Base-by-base conservation (phyloP, 1,140 invertebrate species). In the Leptopilina clavipes region DNA sequence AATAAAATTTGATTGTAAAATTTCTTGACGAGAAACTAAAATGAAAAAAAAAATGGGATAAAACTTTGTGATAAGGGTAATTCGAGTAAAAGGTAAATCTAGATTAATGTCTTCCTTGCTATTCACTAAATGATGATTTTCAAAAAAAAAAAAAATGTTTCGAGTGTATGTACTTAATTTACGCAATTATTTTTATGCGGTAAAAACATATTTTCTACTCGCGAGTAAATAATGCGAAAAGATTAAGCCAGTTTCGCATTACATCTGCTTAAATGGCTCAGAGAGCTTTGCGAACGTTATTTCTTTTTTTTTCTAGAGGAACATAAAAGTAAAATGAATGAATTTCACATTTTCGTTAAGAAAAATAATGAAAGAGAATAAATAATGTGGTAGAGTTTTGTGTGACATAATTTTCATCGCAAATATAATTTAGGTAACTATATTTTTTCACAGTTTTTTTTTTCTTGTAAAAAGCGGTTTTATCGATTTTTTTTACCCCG, bases 191-290 rank as follows among this genome's bases (percentile, higher is more conserved):
- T 31, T 65, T 25, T n/a, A 25, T 7, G 12, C 25, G 6, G 25
- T 65, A 40, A 40, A 40, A 40, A 14, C 59, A 31, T 65, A 65
- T 31, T 25, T 65, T 65, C 59, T 22, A n/a, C 19, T 25, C 11
- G 14, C 31, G 56, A n/a, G 25, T 65, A 65, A 31, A 65, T 65
- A 52, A 52, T 52, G 48, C 48, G 22, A 31, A n/a, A 31, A 65
- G 59, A 65, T 31, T 65, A 65, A 37, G 25, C 22, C 25, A 37
- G 59, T n/a, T 65, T 65, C 12, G 59, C 22, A 25, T 65, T 65
- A 65, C 59, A 65, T 65, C 59, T 25, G 22, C 59, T 65, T 65
- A 65, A 65, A 65, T 65, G 14, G 7, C 12, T n/a, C 25, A 65
- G 12, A 65, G 59, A 22, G 19, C 11, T 65, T 65, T n/a, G 19